Conservation (phyloP, 2,113 vertebrate species). For the Pluvianellus socialis region DNA sequence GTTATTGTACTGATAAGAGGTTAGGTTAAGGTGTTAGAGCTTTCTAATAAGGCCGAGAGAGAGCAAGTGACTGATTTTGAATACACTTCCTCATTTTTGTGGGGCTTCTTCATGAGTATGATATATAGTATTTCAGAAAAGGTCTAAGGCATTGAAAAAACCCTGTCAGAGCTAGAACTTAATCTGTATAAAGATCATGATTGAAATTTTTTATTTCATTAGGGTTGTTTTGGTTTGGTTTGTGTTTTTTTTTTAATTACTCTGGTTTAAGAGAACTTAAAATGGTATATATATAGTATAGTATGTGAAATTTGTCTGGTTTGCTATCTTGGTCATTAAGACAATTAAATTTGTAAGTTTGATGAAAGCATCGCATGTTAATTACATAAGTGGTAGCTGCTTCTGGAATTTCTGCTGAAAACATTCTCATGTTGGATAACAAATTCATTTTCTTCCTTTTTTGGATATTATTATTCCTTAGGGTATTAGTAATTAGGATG, state of each 20-base stretch:
- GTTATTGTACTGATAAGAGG: not conserved
- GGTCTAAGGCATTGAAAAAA: not conserved
- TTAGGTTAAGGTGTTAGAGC: not conserved
- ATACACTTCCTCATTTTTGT: not conserved
- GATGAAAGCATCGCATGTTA: not conserved
- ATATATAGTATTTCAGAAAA: not conserved
- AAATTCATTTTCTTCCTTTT: not conserved
- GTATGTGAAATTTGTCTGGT: not conserved
- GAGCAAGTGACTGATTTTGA: not conserved
- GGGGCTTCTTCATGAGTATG: not conserved
- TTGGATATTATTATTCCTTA: not conserved
- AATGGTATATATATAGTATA: not conserved
- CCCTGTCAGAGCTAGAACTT: not conserved
- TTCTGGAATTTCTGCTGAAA: not conserved
- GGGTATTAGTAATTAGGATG: not conserved
- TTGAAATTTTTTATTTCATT: not conserved
- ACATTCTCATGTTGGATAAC: not conserved
- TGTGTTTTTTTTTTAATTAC: not conserved
- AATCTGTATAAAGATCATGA: not conserved
- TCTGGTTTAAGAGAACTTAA: not conserved
- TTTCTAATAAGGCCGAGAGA: not conserved
- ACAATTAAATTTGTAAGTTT: not conserved
- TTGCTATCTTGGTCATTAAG: not conserved
- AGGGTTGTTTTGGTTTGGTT: not conserved
- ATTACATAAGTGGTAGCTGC: not conserved